Conservation (phyloP, 1,140 invertebrate genomes). For the Eulimnadia texana region DNA sequence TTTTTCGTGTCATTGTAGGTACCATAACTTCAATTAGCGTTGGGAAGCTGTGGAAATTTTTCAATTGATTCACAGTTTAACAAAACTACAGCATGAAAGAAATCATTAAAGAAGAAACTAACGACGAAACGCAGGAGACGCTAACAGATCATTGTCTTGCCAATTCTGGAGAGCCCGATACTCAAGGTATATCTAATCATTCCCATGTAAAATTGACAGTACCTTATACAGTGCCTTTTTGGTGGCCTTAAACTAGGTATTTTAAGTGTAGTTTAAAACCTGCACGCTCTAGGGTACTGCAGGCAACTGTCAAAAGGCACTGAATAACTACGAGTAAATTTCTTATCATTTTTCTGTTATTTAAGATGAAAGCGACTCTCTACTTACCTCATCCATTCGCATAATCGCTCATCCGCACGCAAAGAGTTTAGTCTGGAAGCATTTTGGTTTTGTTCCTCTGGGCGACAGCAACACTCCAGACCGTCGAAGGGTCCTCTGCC, state of each 20-base stretch:
- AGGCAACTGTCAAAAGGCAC: no score
- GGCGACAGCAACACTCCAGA: slow-evolving; percentile 10
- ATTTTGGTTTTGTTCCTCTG: slow-evolving; percentile 11
- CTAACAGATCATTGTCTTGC: background rate
- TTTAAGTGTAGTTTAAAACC: no score
- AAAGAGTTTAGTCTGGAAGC: slow-evolving; percentile 13
- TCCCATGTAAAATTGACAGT: no score
- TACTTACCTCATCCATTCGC: background rate
- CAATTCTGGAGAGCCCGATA: background rate
- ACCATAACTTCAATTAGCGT: background rate
- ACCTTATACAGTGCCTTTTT: no score
- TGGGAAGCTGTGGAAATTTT: background rate
- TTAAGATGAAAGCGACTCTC: background rate
- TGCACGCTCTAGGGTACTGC: no score
- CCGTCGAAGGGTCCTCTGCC: slow-evolving; percentile 6
- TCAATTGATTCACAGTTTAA: background rate
- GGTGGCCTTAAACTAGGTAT: no score
- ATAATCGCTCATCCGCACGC: slow-evolving; percentile 12
- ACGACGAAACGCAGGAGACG: background rate
- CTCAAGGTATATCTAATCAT: background rate
- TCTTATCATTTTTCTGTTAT: background rate
- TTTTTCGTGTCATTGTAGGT: no score
- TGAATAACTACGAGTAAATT: background rate
- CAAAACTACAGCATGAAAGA: background rate
- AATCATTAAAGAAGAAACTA: background rate